These are phyloP conservation scores for Cheilinus undulatus DNA, from an alignment of 2,113 vertebrate species.

Conservation along the genomic window DNA sequence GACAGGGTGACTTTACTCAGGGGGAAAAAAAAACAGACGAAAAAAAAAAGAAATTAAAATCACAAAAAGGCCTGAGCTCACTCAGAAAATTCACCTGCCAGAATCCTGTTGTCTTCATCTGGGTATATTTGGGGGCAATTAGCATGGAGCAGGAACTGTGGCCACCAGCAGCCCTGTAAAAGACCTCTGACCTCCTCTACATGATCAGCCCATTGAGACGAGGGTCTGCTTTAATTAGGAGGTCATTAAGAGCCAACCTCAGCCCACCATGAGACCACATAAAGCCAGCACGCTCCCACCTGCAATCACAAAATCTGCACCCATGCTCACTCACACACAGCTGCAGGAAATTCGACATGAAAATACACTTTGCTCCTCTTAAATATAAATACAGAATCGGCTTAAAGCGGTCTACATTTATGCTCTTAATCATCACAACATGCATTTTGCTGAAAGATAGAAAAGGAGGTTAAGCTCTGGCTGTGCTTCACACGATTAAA, in stretches of 20 bases:
- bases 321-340: neutral
- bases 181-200: constrained; percentile 80
- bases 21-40: too few species aligned
- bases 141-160: constrained; percentile 69
- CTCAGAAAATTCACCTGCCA: neutral
- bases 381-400: neutral
- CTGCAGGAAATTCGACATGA: neutral
- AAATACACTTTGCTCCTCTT: neutral
- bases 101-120: constrained; percentile 30
- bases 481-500: constrained; percentile 54
- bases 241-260: constrained; percentile 79
- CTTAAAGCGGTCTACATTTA: neutral
- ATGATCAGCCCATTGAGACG: constrained; percentile 78
- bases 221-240: constrained; percentile 80
- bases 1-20: neutral
- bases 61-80: too few species aligned
- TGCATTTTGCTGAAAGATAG: neutral
- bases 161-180: constrained; percentile 77
- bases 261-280: constrained; percentile 59
- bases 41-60: too few species aligned
- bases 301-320: constrained; percentile 40
- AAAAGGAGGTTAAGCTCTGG: constrained; percentile 21
- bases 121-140: constrained; percentile 65
- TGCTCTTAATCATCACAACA: neutral
- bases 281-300: constrained; percentile 53